phyloP scores from a whole-genome alignment of 2,113 vertebrate genomes.

The Triplophysa rosa region DNA sequence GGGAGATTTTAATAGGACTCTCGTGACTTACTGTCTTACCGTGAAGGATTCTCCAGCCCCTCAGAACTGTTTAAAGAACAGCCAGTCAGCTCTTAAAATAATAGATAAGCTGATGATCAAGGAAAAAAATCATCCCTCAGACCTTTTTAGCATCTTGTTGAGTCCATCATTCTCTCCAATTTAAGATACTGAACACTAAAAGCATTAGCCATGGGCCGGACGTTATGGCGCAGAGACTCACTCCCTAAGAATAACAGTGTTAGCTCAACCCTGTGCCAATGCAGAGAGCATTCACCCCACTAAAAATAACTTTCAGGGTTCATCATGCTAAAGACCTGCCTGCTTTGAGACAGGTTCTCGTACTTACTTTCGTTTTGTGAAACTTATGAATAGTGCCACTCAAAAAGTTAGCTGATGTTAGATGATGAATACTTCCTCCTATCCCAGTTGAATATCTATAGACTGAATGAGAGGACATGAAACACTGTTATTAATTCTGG shows the following conservation, averaged over 20 bases:
- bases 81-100: conserved; percentile 21
- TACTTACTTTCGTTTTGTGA: too few species aligned
- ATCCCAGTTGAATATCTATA: background rate
- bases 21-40: too few species aligned
- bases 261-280: conserved; percentile 59
- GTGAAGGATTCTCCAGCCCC: background rate
- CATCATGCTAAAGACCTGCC: conserved; percentile 6
- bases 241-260: conserved; percentile 67
- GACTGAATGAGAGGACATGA: conserved; percentile 30
- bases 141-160: background rate
- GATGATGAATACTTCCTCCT: too few species aligned
- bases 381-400: too few species aligned
- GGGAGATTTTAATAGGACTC: background rate
- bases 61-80: conserved; percentile 11
- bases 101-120: conserved; percentile 16
- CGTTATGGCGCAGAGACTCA: conserved; percentile 52
- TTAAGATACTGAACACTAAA: background rate
- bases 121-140: conserved; percentile 27
- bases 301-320: conserved; percentile 66
- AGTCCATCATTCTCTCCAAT: background rate
- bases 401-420: too few species aligned
- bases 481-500: conserved; percentile 37
- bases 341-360: too few species aligned
- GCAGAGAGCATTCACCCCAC: conserved; percentile 52
- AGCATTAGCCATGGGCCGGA: conserved; percentile 21